Evolutionary conservation across 1,140 invertebrate species (phyloP).

Genomic region (Cataglyphis hispanica): DNA sequence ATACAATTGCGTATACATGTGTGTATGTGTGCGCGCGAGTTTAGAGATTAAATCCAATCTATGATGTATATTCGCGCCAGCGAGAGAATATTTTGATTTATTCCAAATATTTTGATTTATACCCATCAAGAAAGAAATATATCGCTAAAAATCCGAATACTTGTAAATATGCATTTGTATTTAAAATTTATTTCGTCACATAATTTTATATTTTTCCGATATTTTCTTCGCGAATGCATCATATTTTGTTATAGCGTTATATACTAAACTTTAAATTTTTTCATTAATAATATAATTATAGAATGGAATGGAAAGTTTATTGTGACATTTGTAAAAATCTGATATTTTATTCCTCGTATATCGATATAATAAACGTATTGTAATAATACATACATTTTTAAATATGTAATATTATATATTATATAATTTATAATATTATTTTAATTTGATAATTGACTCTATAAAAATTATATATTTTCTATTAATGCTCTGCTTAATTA

Average conservation of each 20-base stretch:
- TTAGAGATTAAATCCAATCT: background rate
- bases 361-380: background rate
- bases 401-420: too few species aligned
- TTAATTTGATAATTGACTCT: background rate
- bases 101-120: constrained; percentile 3
- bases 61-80: background rate
- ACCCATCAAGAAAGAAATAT: background rate
- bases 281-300: background rate
- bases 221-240: background rate
- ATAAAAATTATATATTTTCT: background rate
- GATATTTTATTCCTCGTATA: background rate
- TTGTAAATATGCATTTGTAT: background rate
- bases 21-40: background rate
- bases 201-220: background rate
- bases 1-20: background rate
- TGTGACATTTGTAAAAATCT: background rate
- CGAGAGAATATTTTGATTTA: background rate
- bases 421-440: background rate
- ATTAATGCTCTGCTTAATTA: background rate
- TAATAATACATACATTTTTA: too few species aligned
- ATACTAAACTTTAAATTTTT: background rate
- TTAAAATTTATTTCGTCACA: background rate
- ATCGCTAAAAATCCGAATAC: background rate
- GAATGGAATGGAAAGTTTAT: background rate
- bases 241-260: too few species aligned